Evolutionary conservation across 2,888 invertebrate genomes (phyloP), one percentile per base, ranked within the genome.

Genomic region (Meteorus cinctellus): DNA sequence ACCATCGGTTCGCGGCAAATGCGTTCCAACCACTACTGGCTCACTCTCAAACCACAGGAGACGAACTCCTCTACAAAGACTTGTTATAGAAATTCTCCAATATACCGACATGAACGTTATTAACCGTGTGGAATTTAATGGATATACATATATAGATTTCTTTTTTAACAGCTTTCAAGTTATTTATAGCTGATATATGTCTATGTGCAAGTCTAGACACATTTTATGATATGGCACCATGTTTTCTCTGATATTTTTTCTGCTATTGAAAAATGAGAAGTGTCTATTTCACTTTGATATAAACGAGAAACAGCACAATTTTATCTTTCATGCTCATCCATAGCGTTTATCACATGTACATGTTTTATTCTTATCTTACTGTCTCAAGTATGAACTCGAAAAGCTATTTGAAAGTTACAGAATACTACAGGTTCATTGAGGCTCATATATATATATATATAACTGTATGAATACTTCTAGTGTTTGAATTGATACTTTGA

Each of bases 11-110:
- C 24, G 19, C 55, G 66, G 68, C 69, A 77, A 67, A 72, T 67
- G 73, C 73, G 59, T 68, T 41, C 68, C 74, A 55, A 24, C 67
- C 16, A 63, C 66, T 45, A 67, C 29, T 71, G 75, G 63, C 68
- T 48, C 60, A 63, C 62, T 65, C 66, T 19, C 34, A 55, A 19
- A 8, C 19, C 19, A 8, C 19, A 55, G 19, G 55, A 55, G 55
- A 55, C 55, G n/a, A 55, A 34, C 36, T 45, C 14, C 24, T 76
- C 73, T 77, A 71, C 77, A 24, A 65, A 65, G 36, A 36, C 34
- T 65, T 41, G 65, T 65, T 36, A 65, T 65, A 65, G 65, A 65
- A 34, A 36, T 65, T 36, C 36, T 34, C 24, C 34, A 34, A n/a
- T 29, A 63, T 63, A 63, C 63, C 63, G 34, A 63, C 31, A 62